Percentiles rank a stretch among this genome's conserved stretches.
Evolutionary conservation across 2,888 invertebrate genomes (phyloP).

Genomic region (Blastobasis lacticolella): DNA sequence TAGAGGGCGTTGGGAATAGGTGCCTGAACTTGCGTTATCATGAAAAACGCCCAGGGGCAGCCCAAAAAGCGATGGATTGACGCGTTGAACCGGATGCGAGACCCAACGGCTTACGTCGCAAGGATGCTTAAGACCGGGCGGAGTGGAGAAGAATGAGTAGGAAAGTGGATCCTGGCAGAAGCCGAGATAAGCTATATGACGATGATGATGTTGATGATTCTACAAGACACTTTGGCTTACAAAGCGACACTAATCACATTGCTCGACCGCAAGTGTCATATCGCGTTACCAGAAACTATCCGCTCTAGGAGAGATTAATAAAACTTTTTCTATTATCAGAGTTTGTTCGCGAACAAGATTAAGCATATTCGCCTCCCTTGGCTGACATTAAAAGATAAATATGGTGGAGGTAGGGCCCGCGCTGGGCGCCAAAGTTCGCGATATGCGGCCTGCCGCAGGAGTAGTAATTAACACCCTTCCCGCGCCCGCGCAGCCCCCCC

Average conservation of each 20-base stretch:
- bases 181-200: too few relatives aligned
- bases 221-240: too few relatives aligned
- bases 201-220: too few relatives aligned
- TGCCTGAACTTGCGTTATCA: too few relatives aligned
- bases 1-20: too few relatives aligned
- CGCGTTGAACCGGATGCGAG: too few relatives aligned
- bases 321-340: slow-evolving; percentile 35
- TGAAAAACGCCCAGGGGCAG: too few relatives aligned
- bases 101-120: too few relatives aligned
- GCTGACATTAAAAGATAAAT: slow-evolving; percentile 61
- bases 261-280: not conserved
- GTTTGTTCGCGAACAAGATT: slow-evolving; percentile 38
- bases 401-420: slow-evolving; percentile 39
- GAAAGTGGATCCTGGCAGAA: too few relatives aligned
- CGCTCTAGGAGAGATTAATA: slow-evolving; percentile 9
- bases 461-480: slow-evolving; percentile 70
- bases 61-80: too few relatives aligned
- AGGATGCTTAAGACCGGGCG: too few relatives aligned
- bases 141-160: too few relatives aligned
- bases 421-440: slow-evolving; percentile 67
- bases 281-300: slow-evolving; percentile 8
- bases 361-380: slow-evolving; percentile 34
- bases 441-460: slow-evolving; percentile 68
- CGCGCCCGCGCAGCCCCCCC: slow-evolving; percentile 22
- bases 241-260: not conserved